Evolutionary conservation across 2,888 invertebrate species (phyloP), one percentile per base, ranked within the genome.

Genomic region (Cryptus armator): DNA sequence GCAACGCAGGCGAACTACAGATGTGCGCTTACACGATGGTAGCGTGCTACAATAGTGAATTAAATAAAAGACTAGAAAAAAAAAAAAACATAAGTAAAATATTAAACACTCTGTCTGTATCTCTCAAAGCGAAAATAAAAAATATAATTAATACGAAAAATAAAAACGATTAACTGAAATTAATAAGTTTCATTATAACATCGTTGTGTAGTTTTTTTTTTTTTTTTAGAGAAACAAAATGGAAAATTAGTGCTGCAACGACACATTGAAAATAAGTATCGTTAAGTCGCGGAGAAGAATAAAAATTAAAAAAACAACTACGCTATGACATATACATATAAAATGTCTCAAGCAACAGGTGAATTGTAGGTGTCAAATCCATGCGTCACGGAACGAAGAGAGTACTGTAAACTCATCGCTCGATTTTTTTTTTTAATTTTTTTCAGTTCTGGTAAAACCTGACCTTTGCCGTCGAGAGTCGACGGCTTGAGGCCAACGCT

Each of bases 401-500:
- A 76, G 37, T 51, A 64, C 68, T 81, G 44, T 68, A 72, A 71
- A 70, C 37, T 72, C 44, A 59, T 66, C 68, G 67, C 70, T 80
- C 72, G 68, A 68, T 67, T 48, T 68, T 48, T 16, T 46, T 1
- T 29, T 56, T 14, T 48, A 19, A 37, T 66, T 51, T 70, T 64
- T 67, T 79, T 12, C 37, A 37, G 37, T 51, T 66, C 87, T 44
- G 56, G 76, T 88, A 81, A 78, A 86, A 88, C 89, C 93, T 93
- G 91, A 94, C 94, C 94, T 94, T 94, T 94, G 90, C 93, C 93
- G 87, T 94, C 94, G 83, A 93, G 90, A 89, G 90, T 90, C 87
- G 92, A 91, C 89, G 94, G 94, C 91, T 94, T 95, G 90, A 95
- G 94, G 85, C 95, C 95, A 89, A 96, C 95, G 92, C 97, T 97